Evolutionary conservation across 2,113 vertebrate genomes (phyloP), one percentile per base, ranked within the genome.

Genomic region (Uropsilus gracilis): DNA sequence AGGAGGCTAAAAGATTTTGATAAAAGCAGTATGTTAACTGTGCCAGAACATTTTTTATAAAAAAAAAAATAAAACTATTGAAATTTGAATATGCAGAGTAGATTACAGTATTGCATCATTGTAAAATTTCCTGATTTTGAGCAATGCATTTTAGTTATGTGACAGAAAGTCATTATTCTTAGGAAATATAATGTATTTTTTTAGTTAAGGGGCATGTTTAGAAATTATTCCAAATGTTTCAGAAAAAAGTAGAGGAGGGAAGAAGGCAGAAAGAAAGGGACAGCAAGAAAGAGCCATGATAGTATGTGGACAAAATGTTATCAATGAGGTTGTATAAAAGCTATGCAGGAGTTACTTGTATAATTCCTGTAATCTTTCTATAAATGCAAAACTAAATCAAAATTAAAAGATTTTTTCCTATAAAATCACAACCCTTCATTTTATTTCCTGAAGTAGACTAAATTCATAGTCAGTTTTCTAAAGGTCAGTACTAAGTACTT

Each of bases 141-240:
- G 71, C 77, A 71, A 48, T 32, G 28, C 66, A 64, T 44, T 72
- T 5, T 71, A 63, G 50, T 55, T 83, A 72, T 32, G 3, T 73
- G 85, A 96, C 77, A 92, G 77, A 91, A 96, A 91, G 73, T 73
- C 30, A 34, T 82, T 84, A 61, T 55, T 80, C 64, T 66, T 73
- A 66, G 55, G 32, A 87, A 91, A 80, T 83, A 16, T n/a, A 64
- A 8, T 55, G 14, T 92, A 42, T 30, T 66, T 86, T 94, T 32
- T 84, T 32, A 46, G 46, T 78, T 82, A 86, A 71, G 24, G 13
- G 24, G 17, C 13, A 83, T 34, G 5, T 71, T 32, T 82, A 10
- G n/a, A 89, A 89, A 63, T 63, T 68, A 90, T 16, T 57, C 69
- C 18, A 90, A 92, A 86, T 72, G 46, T 83, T 88, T 88, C 57